phyloP scores from a whole-genome alignment of 2,797 vertebrate genomes.

The Eupleurogrammus muticus region DNA sequence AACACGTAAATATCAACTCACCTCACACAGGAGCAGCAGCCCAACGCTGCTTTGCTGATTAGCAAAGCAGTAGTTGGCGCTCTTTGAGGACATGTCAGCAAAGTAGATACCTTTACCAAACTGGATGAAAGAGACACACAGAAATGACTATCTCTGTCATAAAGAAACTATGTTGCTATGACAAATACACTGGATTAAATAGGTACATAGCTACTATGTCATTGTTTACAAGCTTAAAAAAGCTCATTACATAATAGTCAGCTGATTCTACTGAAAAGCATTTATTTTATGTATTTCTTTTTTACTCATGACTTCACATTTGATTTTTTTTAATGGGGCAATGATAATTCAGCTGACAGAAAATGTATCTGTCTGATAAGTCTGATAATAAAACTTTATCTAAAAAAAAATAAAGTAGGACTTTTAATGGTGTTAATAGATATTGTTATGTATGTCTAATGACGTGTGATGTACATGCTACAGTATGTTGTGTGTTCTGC shows the following conservation, averaged over 20 bases:
- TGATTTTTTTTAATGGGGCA: background rate
- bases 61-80: constrained; percentile 93
- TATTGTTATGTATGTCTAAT: no score
- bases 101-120: constrained; percentile 97
- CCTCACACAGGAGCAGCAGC: constrained; percentile 90
- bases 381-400: no score
- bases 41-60: constrained; percentile 82
- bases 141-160: background rate
- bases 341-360: no score
- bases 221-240: background rate
- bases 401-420: no score
- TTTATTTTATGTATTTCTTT: background rate
- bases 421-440: no score
- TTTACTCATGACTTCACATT: background rate
- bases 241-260: background rate
- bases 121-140: constrained; percentile 66
- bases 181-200: background rate
- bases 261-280: background rate
- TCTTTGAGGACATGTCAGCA: constrained; percentile 95
- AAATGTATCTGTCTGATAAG: no score
- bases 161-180: background rate
- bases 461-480: no score
- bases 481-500: no score
- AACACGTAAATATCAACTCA: constrained; percentile 46
- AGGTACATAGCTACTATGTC: background rate